Conservation (phyloP, 2,888 invertebrate genomes). For the Acrobasis suavella region DNA sequence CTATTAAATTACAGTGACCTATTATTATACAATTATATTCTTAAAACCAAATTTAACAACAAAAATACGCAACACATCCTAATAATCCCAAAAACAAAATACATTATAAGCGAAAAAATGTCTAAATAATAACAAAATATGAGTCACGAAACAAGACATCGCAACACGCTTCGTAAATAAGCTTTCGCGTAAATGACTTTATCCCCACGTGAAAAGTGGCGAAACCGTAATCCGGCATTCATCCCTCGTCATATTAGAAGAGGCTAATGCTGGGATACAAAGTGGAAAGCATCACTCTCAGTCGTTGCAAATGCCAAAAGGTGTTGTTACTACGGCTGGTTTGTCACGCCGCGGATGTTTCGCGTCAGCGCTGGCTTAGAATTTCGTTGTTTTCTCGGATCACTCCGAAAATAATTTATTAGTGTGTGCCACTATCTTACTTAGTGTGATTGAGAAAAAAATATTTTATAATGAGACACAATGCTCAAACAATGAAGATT, state of each 20-base stretch:
- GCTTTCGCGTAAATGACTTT: slow-evolving; percentile 26
- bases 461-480: no score
- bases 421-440: no score
- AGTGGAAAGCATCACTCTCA: slow-evolving; percentile 56
- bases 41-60: no score
- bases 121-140: slow-evolving; percentile 15
- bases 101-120: slow-evolving; percentile 4
- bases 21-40: no score
- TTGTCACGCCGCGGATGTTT: not conserved
- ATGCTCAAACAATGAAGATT: no score
- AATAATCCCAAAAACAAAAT: not conserved
- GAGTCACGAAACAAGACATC: slow-evolving; percentile 3
- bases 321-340: not conserved
- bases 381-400: not conserved
- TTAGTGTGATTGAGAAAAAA: no score
- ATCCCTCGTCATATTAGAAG: slow-evolving; percentile 70
- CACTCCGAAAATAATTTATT: not conserved
- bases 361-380: not conserved
- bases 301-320: slow-evolving; percentile 32
- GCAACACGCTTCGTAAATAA: slow-evolving; percentile 30
- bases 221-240: slow-evolving; percentile 60
- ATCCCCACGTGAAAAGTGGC: slow-evolving; percentile 47
- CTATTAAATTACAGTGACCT: no score
- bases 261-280: slow-evolving; percentile 61
- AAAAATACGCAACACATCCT: not conserved